A percentile compares a stretch with the other conserved stretches of the same genome.
phyloP scores from a whole-genome alignment of 2,888 invertebrate genomes.

The Ptychoptera albimana region DNA sequence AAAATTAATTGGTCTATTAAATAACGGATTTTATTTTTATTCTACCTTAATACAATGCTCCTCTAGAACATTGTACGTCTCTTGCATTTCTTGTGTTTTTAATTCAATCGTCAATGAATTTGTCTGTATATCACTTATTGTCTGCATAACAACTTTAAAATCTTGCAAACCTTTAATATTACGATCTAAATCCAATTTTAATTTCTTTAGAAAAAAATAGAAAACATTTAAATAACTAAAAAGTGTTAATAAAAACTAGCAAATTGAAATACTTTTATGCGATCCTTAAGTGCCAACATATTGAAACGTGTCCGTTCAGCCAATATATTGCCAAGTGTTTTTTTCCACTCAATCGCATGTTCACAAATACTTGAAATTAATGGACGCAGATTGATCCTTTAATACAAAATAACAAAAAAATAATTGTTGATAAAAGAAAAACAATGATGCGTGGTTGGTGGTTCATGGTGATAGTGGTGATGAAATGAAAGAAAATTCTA shows the following conservation, averaged over 20 bases:
- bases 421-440: too few species aligned
- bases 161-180: slow-evolving; percentile 63
- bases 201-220: slow-evolving; percentile 24
- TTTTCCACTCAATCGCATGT: slow-evolving; percentile 69
- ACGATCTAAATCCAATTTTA: slow-evolving; percentile 50
- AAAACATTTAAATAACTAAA: neutral
- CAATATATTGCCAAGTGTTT: slow-evolving; percentile 51
- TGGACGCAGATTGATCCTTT: slow-evolving; percentile 57
- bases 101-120: slow-evolving; percentile 65
- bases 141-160: slow-evolving; percentile 72
- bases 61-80: slow-evolving; percentile 57
- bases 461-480: too few species aligned
- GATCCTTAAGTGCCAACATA: slow-evolving; percentile 50
- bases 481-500: too few species aligned
- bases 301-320: slow-evolving; percentile 45
- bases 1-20: too few species aligned
- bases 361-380: slow-evolving; percentile 50
- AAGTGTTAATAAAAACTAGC: neutral
- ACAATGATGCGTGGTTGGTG: too few species aligned
- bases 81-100: slow-evolving; percentile 55
- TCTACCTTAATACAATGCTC: slow-evolving; percentile 55
- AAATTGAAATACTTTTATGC: slow-evolving; percentile 43
- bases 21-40: slow-evolving; percentile 2
- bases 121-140: slow-evolving; percentile 58
- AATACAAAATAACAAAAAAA: neutral